phyloP scores from a whole-genome alignment of 1,140 invertebrate genomes.

The Hetaerina americana region DNA sequence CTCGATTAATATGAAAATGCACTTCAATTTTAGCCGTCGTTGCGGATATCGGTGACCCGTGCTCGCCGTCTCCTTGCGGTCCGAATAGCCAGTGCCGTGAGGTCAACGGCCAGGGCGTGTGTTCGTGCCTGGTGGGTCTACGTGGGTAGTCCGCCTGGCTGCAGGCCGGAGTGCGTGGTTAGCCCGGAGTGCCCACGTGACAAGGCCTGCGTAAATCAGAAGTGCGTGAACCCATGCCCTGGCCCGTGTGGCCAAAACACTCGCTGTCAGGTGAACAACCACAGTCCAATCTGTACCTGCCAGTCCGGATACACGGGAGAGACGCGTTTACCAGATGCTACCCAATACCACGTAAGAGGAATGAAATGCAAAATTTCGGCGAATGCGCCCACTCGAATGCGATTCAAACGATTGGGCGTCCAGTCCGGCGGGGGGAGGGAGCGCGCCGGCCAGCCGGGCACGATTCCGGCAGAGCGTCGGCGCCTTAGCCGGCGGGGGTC shows the following conservation, averaged over 20 bases:
- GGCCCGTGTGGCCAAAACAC: conserved; percentile 40
- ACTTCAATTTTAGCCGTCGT: conserved; percentile 15
- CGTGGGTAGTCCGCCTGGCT: conserved; percentile 48
- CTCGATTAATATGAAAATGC: conserved; percentile 1
- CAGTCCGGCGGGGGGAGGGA: background rate
- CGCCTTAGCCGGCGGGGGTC: conserved; percentile 29
- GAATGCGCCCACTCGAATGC: background rate
- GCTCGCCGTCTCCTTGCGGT: conserved; percentile 29
- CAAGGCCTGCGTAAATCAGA: conserved; percentile 32
- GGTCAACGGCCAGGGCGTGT: conserved; percentile 26
- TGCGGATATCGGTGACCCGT: conserved; percentile 22
- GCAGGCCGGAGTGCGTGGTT: conserved; percentile 50
- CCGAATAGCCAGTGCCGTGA: conserved; percentile 31
- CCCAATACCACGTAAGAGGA: conserved; percentile 6
- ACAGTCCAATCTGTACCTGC: conserved; percentile 38
- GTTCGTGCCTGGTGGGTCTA: conserved; percentile 35
- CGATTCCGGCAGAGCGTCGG: conserved; percentile 28
- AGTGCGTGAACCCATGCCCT: conserved; percentile 39
- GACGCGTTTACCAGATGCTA: conserved; percentile 20
- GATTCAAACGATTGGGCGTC: background rate
- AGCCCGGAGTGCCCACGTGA: conserved; percentile 37
- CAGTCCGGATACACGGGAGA: conserved; percentile 28
- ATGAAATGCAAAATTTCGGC: background rate
- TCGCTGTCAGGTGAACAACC: conserved; percentile 35
- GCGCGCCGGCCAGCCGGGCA: conserved; percentile 14